Conservation (phyloP, 2,797 vertebrate genomes). For the Hydrocynus forskahlii region DNA sequence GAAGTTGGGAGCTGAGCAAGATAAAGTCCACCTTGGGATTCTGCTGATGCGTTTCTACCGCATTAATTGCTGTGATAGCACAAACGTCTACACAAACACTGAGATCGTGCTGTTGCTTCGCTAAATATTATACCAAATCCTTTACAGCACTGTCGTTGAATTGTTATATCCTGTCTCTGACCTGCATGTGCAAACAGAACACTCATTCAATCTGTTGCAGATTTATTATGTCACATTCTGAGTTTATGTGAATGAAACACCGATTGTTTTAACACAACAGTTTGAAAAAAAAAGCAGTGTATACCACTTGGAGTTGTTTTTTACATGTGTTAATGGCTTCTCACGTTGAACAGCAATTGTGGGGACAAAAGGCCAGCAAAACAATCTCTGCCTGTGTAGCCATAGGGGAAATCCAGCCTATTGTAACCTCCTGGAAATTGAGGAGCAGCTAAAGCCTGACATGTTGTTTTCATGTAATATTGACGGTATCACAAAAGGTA, state of each 20-base stretch:
- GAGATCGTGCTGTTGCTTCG: background rate
- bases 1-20: constrained; percentile 16
- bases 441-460: background rate
- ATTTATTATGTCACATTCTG: background rate
- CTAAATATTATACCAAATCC: background rate
- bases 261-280: constrained; percentile 13
- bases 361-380: background rate
- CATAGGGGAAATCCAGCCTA: constrained; percentile 29
- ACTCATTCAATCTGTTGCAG: background rate
- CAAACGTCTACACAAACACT: background rate
- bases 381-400: constrained; percentile 13
- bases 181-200: background rate
- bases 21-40: constrained; percentile 46
- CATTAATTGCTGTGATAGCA: constrained; percentile 23
- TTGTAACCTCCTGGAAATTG: constrained; percentile 2
- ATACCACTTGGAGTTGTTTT: constrained; percentile 5
- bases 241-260: constrained; percentile 9
- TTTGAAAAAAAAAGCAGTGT: background rate
- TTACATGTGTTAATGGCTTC: constrained; percentile 16
- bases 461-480: constrained; percentile 22
- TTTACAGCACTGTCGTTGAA: background rate
- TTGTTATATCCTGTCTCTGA: background rate
- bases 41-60: constrained; percentile 23
- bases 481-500: constrained; percentile 23
- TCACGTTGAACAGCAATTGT: background rate